Conservation (phyloP, 2,888 invertebrate species). For the Calameuta idolon region DNA sequence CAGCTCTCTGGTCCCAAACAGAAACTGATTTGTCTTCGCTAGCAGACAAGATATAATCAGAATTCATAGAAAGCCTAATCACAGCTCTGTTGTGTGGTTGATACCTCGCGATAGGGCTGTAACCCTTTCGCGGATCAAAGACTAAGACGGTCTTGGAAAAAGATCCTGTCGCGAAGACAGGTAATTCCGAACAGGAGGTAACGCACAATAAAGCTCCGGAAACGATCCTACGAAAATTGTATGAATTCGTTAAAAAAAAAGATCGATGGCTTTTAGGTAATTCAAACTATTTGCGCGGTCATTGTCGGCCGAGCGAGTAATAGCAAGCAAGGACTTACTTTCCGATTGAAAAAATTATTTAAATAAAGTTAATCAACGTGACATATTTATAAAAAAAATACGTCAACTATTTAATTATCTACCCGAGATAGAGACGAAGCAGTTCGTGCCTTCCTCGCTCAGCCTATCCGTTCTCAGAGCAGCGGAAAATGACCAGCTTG, state of each 20-base stretch:
- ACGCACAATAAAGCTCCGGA: conserved; percentile 71
- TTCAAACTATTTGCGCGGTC: conserved; percentile 9
- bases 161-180: conserved; percentile 70
- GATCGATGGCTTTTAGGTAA: conserved; percentile 1
- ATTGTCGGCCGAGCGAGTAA: conserved; percentile 16
- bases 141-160: conserved; percentile 71
- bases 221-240: conserved; percentile 61
- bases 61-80: conserved; percentile 62
- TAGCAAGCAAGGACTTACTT: neutral
- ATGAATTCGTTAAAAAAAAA: conserved; percentile 18
- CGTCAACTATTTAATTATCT: neutral
- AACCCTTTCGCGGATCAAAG: conserved; percentile 69
- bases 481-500: conserved; percentile 25
- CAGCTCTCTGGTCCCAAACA: conserved; percentile 71
- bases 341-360: neutral
- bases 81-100: conserved; percentile 71
- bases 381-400: neutral
- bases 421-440: conserved; percentile 4
- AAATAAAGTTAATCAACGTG: neutral
- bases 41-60: conserved; percentile 70
- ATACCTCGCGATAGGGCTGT: conserved; percentile 66
- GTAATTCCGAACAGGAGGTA: conserved; percentile 64
- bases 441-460: conserved; percentile 29
- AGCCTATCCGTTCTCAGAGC: conserved; percentile 22
- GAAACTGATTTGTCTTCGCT: conserved; percentile 73